Percentiles rank a stretch among this genome's conserved stretches.
These are phyloP conservation scores for Pseudolaguvia tuberculata DNA, from an alignment of 2,113 vertebrate species.

Conservation along the genomic window DNA sequence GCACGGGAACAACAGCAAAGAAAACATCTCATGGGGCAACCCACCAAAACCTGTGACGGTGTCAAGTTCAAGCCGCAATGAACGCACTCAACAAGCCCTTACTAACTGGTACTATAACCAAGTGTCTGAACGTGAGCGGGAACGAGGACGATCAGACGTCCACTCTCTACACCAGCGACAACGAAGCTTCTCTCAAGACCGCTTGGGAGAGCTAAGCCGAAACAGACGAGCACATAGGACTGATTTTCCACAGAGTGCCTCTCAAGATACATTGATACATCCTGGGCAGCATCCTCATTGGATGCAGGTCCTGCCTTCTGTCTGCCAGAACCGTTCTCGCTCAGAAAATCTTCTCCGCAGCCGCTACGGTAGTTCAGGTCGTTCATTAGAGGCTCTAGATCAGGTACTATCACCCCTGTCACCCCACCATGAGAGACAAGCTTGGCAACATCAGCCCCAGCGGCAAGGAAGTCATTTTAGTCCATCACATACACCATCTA, in stretches of 20 bases:
- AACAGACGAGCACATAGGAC: constrained; percentile 54
- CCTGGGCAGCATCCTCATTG: constrained; percentile 58
- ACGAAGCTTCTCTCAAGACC: constrained; percentile 90
- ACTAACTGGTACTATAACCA: constrained; percentile 88
- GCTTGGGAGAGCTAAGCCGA: constrained; percentile 69
- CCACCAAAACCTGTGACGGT: constrained; percentile 55
- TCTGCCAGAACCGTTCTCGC: constrained; percentile 66
- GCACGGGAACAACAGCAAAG: constrained; percentile 63
- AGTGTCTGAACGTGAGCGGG: constrained; percentile 72
- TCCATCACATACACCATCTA: constrained; percentile 38
- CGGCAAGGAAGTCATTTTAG: constrained; percentile 54
- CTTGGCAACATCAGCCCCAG: constrained; percentile 63
- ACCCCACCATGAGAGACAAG: constrained; percentile 63
- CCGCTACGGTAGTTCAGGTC: constrained; percentile 68
- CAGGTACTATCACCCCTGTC: constrained; percentile 65
- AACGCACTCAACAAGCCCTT: constrained; percentile 80
- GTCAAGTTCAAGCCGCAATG: constrained; percentile 50
- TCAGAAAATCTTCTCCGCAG: constrained; percentile 78
- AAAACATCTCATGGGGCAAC: constrained; percentile 63
- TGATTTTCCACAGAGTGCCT: constrained; percentile 86
- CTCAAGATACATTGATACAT: constrained; percentile 83
- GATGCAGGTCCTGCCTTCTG: constrained; percentile 12
- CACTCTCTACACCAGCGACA: constrained; percentile 76
- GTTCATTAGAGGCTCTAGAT: constrained; percentile 80
- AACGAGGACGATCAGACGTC: constrained; percentile 51